Evolutionary conservation across 1,140 invertebrate species (phyloP).

Genomic region (Micrasema longulum): DNA sequence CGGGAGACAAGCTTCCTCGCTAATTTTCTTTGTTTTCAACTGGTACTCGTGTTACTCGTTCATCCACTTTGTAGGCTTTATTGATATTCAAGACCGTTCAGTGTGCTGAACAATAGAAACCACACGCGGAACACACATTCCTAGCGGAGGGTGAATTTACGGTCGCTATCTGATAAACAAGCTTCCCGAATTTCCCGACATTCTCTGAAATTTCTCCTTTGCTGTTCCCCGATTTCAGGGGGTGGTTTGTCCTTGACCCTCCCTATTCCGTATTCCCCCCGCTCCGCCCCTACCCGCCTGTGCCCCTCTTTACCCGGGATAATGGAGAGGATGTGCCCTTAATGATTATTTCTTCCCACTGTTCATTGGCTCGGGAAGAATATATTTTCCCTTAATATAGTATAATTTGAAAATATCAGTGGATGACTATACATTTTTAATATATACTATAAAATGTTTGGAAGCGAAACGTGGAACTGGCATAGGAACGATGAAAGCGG

Average conservation of each 20-base stretch:
- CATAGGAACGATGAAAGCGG: too few relatives aligned
- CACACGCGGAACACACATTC: constrained; percentile 17
- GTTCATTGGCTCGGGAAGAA: not conserved
- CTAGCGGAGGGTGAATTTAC: constrained; percentile 6
- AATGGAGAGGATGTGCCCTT: constrained; percentile 10
- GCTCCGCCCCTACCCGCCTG: not conserved
- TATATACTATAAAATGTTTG: too few relatives aligned
- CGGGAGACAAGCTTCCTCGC: too few relatives aligned
- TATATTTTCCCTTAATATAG: not conserved
- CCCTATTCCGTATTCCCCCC: too few relatives aligned
- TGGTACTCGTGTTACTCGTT: too few relatives aligned
- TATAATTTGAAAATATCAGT: too few relatives aligned
- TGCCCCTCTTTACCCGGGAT: constrained; percentile 11
- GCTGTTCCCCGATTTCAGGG: not conserved
- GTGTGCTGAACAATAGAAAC: constrained; percentile 2
- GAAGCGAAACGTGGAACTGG: too few relatives aligned
- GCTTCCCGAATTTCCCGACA: constrained; percentile 16
- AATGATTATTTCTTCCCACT: constrained; percentile 15
- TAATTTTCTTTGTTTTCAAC: too few relatives aligned
- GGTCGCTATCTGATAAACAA: constrained; percentile 13
- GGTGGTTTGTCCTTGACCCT: constrained; percentile 15
- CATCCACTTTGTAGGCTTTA: not conserved
- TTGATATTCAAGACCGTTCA: constrained; percentile 1
- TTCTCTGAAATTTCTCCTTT: constrained; percentile 2
- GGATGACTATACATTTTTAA: too few relatives aligned